These are phyloP conservation scores for Xenentodon cancila DNA, from an alignment of 2,797 vertebrate genomes.

Conservation along the genomic window DNA sequence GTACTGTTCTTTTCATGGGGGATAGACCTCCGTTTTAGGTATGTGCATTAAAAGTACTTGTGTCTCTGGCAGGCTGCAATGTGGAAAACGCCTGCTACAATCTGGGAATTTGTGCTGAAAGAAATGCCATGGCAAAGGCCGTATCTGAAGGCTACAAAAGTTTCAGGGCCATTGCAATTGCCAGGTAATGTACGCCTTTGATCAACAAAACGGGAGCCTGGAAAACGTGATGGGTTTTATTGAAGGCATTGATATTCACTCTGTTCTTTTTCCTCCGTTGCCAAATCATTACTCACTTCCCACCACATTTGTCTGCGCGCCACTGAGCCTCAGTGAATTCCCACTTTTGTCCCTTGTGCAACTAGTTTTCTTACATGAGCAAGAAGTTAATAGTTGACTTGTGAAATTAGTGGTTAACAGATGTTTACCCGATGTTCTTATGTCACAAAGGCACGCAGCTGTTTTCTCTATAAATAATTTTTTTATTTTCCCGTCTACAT, in stretches of 20 bases:
- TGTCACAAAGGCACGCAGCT: too few species aligned
- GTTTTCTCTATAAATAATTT: too few species aligned
- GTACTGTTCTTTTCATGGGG: background rate
- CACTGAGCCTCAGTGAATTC: too few species aligned
- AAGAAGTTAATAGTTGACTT: too few species aligned
- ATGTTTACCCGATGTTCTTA: too few species aligned
- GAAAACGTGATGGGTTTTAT: too few species aligned
- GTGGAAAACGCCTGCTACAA: conserved; percentile 89
- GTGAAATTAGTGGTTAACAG: too few species aligned
- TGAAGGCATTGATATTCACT: too few species aligned
- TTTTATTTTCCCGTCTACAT: too few species aligned
- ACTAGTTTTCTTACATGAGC: too few species aligned
- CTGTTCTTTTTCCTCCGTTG: background rate
- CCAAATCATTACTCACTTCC: conserved; percentile 1
- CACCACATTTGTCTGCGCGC: background rate
- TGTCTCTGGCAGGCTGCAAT: conserved; percentile 88
- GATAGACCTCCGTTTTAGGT: background rate
- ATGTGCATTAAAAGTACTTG: background rate
- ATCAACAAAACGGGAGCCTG: too few species aligned
- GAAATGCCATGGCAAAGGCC: conserved; percentile 88
- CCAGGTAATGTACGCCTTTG: conserved; percentile 77
- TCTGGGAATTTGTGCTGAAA: conserved; percentile 89
- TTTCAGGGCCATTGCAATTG: conserved; percentile 90
- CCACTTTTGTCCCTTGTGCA: too few species aligned
- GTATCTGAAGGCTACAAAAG: conserved; percentile 86